A percentile compares a stretch with the other conserved stretches of the same genome.
Evolutionary conservation across 1,140 invertebrate genomes (phyloP).

Genomic region (Megalopta genalis): DNA sequence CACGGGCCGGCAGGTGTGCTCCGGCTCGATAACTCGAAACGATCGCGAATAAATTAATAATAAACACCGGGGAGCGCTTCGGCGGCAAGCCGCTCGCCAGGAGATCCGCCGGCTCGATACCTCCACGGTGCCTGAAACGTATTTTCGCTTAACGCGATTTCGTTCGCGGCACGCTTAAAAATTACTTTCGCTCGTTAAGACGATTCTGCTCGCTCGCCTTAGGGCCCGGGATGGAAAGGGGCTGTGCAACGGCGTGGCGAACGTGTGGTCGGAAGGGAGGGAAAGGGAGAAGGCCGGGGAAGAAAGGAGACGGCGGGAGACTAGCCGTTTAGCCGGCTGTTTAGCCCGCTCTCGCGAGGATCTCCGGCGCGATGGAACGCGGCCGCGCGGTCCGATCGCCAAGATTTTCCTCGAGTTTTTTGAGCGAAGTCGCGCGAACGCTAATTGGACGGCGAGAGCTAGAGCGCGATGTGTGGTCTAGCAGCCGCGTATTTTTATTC

Average conservation of each 20-base stretch:
- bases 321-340: no score
- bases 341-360: no score
- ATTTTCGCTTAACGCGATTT: conserved; percentile 13
- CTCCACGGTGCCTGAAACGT: background rate
- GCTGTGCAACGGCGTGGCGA: no score
- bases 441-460: conserved; percentile 42
- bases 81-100: background rate
- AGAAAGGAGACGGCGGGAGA: no score
- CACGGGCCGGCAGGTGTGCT: background rate
- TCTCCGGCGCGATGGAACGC: background rate
- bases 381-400: no score
- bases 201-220: conserved; percentile 4
- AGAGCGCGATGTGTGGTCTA: conserved; percentile 69
- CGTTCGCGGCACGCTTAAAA: conserved; percentile 4
- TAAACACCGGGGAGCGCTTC: background rate
- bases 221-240: no score
- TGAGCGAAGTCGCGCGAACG: background rate
- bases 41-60: conserved; percentile 38
- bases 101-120: conserved; percentile 1
- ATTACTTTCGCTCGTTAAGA: conserved; percentile 37
- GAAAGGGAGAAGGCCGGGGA: background rate
- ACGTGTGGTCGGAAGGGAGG: background rate
- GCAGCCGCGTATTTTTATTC: conserved; percentile 75
- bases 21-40: background rate
- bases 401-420: conserved; percentile 7